Evolutionary conservation across 1,140 invertebrate genomes (phyloP).

Genomic region (Calephelis nemesis): DNA sequence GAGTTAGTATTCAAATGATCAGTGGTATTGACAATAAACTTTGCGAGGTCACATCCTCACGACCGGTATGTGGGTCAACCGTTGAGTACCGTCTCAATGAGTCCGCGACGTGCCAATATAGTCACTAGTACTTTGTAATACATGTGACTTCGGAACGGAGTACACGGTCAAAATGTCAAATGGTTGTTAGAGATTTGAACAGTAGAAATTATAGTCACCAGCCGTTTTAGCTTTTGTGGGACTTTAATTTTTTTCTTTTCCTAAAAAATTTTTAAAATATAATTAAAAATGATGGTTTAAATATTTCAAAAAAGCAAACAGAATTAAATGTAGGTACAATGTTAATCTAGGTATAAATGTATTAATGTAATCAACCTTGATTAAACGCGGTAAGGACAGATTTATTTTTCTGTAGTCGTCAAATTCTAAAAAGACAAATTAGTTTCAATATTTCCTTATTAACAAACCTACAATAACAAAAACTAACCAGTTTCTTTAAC

Average conservation of each 20-base stretch:
- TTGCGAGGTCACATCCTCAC: slow-evolving; percentile 55
- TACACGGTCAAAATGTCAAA: slow-evolving; percentile 30
- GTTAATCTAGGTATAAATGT: too few species aligned
- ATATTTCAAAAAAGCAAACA: background rate
- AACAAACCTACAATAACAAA: too few species aligned
- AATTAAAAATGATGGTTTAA: background rate
- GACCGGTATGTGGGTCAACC: slow-evolving; percentile 67
- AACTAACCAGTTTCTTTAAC: too few species aligned
- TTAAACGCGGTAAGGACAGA: too few species aligned
- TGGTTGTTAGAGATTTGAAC: slow-evolving; percentile 31
- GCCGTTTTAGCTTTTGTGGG: slow-evolving; percentile 9
- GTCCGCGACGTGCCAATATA: slow-evolving; percentile 27
- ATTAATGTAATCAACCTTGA: too few species aligned
- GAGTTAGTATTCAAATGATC: slow-evolving; percentile 41
- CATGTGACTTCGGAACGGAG: slow-evolving; percentile 10
- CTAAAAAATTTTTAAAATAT: too few species aligned
- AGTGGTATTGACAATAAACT: slow-evolving; percentile 67
- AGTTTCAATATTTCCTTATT: too few species aligned
- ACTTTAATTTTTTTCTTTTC: background rate
- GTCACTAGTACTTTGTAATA: slow-evolving; percentile 23
- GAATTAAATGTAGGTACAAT: too few species aligned
- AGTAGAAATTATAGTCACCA: slow-evolving; percentile 28
- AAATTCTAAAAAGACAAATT: too few species aligned
- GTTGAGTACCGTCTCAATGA: slow-evolving; percentile 36
- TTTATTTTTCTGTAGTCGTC: too few species aligned